Conservation (phyloP, 2,888 invertebrate species). For the Ornithoptera alexandrae region DNA sequence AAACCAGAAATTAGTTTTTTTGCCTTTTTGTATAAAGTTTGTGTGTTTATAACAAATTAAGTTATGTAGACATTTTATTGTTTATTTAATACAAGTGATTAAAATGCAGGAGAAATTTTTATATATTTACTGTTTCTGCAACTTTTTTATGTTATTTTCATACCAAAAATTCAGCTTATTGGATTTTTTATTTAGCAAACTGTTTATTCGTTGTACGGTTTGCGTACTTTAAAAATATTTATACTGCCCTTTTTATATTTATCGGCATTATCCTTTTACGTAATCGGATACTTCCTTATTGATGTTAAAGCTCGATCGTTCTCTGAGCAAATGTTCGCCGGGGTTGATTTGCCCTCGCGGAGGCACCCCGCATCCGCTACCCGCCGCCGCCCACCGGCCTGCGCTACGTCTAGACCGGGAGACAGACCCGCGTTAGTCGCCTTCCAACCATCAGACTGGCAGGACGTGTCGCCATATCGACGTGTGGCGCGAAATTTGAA, state of each 20-base stretch:
- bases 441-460: slow-evolving; percentile 45
- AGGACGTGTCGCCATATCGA: slow-evolving; percentile 43
- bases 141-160: no score
- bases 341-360: slow-evolving; percentile 55
- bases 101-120: no score
- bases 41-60: no score
- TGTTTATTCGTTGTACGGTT: neutral
- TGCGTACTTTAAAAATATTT: slow-evolving; percentile 29
- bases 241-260: slow-evolving; percentile 42
- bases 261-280: slow-evolving; percentile 55
- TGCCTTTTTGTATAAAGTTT: no score
- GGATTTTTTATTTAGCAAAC: no score
- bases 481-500: slow-evolving; percentile 65
- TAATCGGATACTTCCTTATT: slow-evolving; percentile 53
- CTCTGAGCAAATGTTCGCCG: slow-evolving; percentile 59
- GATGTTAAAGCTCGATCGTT: slow-evolving; percentile 57
- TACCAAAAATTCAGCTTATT: no score
- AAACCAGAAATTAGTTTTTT: no score
- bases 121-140: no score
- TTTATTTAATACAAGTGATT: no score
- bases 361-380: slow-evolving; percentile 40
- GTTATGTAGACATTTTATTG: no score
- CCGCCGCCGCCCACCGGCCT: slow-evolving; percentile 42
- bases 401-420: slow-evolving; percentile 70
- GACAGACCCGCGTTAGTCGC: slow-evolving; percentile 57